phyloP scores from a whole-genome alignment of 2,888 invertebrate genomes.

The Acanthosepion esculentum region DNA sequence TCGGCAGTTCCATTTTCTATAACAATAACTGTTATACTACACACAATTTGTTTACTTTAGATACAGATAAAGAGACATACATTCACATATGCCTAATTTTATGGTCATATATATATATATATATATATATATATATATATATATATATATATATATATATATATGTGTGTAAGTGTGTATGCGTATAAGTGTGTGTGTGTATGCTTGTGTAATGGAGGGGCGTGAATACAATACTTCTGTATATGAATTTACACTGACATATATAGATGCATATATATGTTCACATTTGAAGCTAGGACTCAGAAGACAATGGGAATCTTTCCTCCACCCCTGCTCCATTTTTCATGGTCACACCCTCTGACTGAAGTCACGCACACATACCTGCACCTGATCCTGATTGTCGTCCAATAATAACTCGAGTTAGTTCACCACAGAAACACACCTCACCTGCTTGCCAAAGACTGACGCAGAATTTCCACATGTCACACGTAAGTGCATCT shows the following conservation, averaged over 20 bases:
- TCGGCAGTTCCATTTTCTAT: too few relatives aligned
- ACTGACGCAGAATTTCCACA: not conserved
- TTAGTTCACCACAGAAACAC: not conserved
- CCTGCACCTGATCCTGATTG: not conserved
- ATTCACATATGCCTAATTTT: not conserved
- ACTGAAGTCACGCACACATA: not conserved
- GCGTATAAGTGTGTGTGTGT: too few relatives aligned
- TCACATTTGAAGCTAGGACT: not conserved
- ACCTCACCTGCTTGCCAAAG: not conserved
- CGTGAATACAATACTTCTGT: not conserved
- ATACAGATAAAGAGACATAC: not conserved
- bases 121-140: too few relatives aligned
- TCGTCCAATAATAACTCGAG: not conserved
- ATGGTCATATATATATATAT: not conserved
- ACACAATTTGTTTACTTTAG: too few relatives aligned
- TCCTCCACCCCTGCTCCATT: not conserved
- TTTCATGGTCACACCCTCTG: conserved; percentile 33
- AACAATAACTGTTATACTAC: too few relatives aligned
- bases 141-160: too few relatives aligned
- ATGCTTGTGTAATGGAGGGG: too few relatives aligned
- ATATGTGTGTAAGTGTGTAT: too few relatives aligned
- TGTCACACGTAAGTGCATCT: conserved; percentile 2
- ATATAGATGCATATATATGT: not conserved
- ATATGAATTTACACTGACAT: not conserved
- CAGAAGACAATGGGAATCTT: not conserved